Evolutionary conservation across 2,797 vertebrate genomes (phyloP).

Genomic region (Cossypha dichroa): DNA sequence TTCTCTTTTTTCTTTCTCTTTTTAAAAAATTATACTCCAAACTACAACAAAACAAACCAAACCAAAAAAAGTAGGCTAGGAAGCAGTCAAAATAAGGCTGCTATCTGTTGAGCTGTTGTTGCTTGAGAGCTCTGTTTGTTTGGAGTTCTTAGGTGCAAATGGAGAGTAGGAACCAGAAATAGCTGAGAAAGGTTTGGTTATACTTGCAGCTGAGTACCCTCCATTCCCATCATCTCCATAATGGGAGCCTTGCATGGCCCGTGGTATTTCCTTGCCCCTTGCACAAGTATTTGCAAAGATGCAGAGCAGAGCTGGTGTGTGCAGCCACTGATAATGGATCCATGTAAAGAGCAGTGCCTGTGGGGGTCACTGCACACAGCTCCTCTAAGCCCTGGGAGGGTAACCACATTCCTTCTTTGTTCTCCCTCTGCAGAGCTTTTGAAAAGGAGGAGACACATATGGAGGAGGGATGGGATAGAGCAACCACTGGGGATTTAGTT

Average conservation of each 20-base stretch:
- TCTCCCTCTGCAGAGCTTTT: background rate
- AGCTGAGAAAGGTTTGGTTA: background rate
- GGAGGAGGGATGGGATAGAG: background rate
- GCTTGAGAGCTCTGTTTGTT: background rate
- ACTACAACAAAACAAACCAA: background rate
- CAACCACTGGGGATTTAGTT: background rate
- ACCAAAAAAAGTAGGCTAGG: background rate
- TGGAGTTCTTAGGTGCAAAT: background rate
- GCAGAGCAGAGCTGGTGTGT: rapidly evolving
- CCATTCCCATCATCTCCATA: background rate
- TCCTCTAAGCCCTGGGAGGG: background rate
- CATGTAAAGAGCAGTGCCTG: background rate
- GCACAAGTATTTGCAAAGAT: background rate
- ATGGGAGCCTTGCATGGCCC: rapidly evolving
- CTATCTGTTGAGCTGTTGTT: background rate
- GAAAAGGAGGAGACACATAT: background rate
- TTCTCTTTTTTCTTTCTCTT: background rate
- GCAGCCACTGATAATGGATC: background rate
- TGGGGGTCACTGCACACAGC: background rate
- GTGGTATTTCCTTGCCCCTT: background rate
- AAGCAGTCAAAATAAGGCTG: background rate
- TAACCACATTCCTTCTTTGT: background rate
- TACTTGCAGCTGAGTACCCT: background rate
- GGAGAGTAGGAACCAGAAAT: background rate
- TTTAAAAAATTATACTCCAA: background rate